Percentiles rank a stretch among this genome's conserved stretches.
Evolutionary conservation across 2,113 vertebrate species (phyloP).

Genomic region (Cyprinodon tularosa): DNA sequence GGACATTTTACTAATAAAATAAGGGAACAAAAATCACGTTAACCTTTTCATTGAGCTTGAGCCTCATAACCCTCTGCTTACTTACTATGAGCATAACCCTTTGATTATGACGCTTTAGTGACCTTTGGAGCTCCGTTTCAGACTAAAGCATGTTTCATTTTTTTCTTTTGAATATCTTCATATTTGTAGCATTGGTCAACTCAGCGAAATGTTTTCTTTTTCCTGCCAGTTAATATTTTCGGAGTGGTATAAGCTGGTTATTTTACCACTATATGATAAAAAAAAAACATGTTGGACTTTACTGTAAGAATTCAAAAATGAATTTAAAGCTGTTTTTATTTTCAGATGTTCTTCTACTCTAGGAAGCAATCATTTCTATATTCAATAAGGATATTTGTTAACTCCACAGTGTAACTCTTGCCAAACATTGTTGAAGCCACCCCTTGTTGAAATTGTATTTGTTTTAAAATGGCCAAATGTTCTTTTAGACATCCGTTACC

Average conservation of each 20-base stretch:
- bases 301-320: slow-evolving; percentile 57
- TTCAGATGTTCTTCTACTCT: slow-evolving; percentile 33
- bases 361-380: slow-evolving; percentile 28
- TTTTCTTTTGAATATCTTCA: slow-evolving; percentile 75
- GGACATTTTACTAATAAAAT: slow-evolving; percentile 77
- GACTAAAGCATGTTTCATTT: slow-evolving; percentile 82
- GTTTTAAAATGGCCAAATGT: slow-evolving; percentile 87
- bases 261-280: slow-evolving; percentile 55
- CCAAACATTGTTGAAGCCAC: slow-evolving; percentile 71
- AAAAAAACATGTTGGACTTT: slow-evolving; percentile 49
- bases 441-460: slow-evolving; percentile 73
- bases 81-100: slow-evolving; percentile 88
- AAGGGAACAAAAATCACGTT: slow-evolving; percentile 79
- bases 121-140: slow-evolving; percentile 80
- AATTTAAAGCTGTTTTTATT: slow-evolving; percentile 53
- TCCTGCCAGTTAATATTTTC: slow-evolving; percentile 42
- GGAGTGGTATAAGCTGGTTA: slow-evolving; percentile 56
- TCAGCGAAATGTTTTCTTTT: slow-evolving; percentile 47
- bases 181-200: slow-evolving; percentile 64
- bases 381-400: slow-evolving; percentile 1
- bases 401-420: slow-evolving; percentile 68
- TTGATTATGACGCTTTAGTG: slow-evolving; percentile 71
- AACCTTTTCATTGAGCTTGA: slow-evolving; percentile 88
- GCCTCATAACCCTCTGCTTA: slow-evolving; percentile 91
- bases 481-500: slow-evolving; percentile 91